These are phyloP conservation scores for Anseranas semipalmata DNA, from an alignment of 2,113 vertebrate genomes.

Conservation along the genomic window DNA sequence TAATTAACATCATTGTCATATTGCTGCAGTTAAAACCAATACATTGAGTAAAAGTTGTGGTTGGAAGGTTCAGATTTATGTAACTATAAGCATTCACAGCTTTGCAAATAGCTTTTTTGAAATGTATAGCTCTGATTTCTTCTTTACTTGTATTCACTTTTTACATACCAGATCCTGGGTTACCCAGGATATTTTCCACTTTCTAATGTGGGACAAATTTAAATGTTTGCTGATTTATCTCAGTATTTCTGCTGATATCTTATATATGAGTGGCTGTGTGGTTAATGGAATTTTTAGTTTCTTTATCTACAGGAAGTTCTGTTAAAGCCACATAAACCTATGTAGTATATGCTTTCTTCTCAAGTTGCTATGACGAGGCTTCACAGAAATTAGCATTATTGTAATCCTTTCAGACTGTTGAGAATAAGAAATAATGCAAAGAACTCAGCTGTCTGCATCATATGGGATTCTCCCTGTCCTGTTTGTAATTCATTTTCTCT, in stretches of 20 bases:
- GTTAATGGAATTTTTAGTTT: not conserved
- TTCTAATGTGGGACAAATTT: not conserved
- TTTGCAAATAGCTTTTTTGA: not conserved
- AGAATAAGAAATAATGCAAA: constrained; percentile 1
- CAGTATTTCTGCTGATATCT: not conserved
- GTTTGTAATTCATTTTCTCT: constrained; percentile 22
- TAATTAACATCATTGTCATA: not conserved
- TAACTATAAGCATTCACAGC: not conserved
- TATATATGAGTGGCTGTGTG: not conserved
- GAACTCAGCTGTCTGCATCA: not conserved
- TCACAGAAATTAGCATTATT: constrained; percentile 31
- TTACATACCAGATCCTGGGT: not conserved
- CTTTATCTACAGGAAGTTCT: not conserved
- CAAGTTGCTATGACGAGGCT: not conserved
- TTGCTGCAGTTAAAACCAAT: not conserved
- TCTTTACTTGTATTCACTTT: not conserved
- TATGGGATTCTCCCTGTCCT: not conserved
- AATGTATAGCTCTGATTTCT: not conserved
- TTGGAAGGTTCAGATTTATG: not conserved
- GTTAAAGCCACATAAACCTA: not conserved
- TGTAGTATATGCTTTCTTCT: not conserved
- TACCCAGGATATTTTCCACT: not conserved
- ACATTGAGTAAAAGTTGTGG: not conserved
- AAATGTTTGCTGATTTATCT: not conserved
- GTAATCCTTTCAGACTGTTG: not conserved